Evolutionary conservation across 1,140 invertebrate genomes (phyloP).

Genomic region (Battus philenor): DNA sequence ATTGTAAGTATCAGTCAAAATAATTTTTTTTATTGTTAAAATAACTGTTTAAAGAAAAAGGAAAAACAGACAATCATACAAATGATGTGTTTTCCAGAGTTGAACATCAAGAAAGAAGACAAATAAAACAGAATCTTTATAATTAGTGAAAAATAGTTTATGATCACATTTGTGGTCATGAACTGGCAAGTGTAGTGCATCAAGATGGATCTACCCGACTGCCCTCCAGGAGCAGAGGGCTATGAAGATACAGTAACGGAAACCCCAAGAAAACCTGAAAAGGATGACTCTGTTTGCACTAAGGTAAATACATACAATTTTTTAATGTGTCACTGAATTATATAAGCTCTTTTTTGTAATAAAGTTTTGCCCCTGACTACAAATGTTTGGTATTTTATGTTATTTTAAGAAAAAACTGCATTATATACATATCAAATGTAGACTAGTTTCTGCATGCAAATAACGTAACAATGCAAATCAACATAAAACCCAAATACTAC

Average conservation of each 20-base stretch:
- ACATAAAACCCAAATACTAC: too few species aligned
- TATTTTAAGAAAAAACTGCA: too few species aligned
- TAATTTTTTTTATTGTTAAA: constrained; percentile 1
- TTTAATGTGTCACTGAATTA: too few species aligned
- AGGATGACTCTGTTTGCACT: constrained; percentile 39
- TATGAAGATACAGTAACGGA: constrained; percentile 61
- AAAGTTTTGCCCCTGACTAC: too few species aligned
- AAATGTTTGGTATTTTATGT: too few species aligned
- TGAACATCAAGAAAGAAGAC: constrained; percentile 20
- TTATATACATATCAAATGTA: too few species aligned
- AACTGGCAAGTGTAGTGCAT: constrained; percentile 64
- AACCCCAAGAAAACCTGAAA: constrained; percentile 48
- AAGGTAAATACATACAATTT: constrained; percentile 70
- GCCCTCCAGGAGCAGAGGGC: constrained; percentile 64
- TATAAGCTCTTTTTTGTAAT: too few species aligned
- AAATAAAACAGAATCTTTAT: constrained; percentile 28
- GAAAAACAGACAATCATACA: neutral
- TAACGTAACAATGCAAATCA: too few species aligned
- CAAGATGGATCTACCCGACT: constrained; percentile 67
- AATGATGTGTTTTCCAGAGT: constrained; percentile 38
- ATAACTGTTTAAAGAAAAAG: neutral
- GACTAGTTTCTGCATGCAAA: too few species aligned
- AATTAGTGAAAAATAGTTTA: constrained; percentile 45
- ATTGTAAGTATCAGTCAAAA: constrained; percentile 11
- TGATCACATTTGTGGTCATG: constrained; percentile 55